Evolutionary conservation across 2,797 vertebrate genomes (phyloP), one percentile per base, ranked within the genome.

Genomic region (Tinamus major): DNA sequence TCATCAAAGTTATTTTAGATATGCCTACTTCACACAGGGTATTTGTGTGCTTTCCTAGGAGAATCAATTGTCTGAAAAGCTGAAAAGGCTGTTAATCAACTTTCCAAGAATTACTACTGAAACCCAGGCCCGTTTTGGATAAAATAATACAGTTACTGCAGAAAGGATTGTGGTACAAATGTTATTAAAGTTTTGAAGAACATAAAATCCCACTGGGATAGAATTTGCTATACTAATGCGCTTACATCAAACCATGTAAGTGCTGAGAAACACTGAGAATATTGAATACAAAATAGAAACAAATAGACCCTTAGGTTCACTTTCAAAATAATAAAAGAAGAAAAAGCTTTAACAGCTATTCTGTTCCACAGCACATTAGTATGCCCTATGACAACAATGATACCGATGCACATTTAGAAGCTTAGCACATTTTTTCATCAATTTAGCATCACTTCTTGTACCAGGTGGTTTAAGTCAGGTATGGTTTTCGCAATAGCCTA

Each of bases 51-150:
- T 85, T n/a, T 71, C 41, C 62, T 39, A 65, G 8, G 29, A 80
- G 69, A 92, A 89, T 72, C 58, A 92, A 64, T 65, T 71, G 46
- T 24, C 49, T 75, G 15, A 83, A 87, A 92, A 90, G 70, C 39
- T 74, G 48, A 77, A 87, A 27, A 90, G 46, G 75, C 18, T 0
- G 0, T 4, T 80, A 64, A 87, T 72, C 10, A 15, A 83, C 58
- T 87, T 87, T 68, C 29, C n/a, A 89, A 85, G 62, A 75, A 17
- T 51, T 85, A 53, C 63, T 83, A 80, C 19, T 74, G 51, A 92
- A 92, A 90, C 77, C 7, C 5, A 7, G 2, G 41, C 29, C 51
- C 63, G 56, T 13, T 76, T 74, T 84, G 61, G 64, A 89, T 56
- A 79, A 87, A 90, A 82, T 59, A 88, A 69, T 74, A 79, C 63